A percentile compares a stretch with the other conserved stretches of the same genome.
Conservation (phyloP, 2,797 vertebrate genomes). For the Urophycis tenuis region DNA sequence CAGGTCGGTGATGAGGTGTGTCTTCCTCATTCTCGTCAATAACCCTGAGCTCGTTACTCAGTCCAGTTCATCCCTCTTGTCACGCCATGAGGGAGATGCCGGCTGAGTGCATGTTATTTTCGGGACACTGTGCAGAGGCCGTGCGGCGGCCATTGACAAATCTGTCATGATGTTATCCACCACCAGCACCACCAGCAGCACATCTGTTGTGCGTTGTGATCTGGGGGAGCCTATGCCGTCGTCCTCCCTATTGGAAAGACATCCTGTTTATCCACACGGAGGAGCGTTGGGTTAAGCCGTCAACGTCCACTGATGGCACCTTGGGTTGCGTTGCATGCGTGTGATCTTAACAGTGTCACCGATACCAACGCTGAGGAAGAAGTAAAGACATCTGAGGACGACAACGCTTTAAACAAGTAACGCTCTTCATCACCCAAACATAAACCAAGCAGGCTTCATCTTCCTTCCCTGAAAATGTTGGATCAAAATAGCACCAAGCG, state of each 20-base stretch:
- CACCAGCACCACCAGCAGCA: neutral
- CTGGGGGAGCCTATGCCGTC: constrained; percentile 9
- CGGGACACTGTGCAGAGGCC: neutral
- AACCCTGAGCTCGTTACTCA: neutral
- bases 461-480: constrained; percentile 32
- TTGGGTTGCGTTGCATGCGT: neutral
- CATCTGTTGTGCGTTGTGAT: constrained; percentile 11
- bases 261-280: constrained; percentile 38
- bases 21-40: neutral
- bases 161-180: neutral
- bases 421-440: constrained; percentile 18
- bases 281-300: neutral
- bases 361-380: constrained; percentile 6
- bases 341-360: neutral
- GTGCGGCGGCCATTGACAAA: neutral
- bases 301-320: neutral
- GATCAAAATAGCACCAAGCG: constrained; percentile 62
- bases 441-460: constrained; percentile 34
- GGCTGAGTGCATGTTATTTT: neutral
- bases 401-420: constrained; percentile 16
- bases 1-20: neutral
- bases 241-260: constrained; percentile 37
- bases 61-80: neutral
- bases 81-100: too few relatives aligned
- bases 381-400: constrained; percentile 34